Evolutionary conservation across 2,113 vertebrate genomes (phyloP).

Genomic region (Hemibagrus wyckioides): DNA sequence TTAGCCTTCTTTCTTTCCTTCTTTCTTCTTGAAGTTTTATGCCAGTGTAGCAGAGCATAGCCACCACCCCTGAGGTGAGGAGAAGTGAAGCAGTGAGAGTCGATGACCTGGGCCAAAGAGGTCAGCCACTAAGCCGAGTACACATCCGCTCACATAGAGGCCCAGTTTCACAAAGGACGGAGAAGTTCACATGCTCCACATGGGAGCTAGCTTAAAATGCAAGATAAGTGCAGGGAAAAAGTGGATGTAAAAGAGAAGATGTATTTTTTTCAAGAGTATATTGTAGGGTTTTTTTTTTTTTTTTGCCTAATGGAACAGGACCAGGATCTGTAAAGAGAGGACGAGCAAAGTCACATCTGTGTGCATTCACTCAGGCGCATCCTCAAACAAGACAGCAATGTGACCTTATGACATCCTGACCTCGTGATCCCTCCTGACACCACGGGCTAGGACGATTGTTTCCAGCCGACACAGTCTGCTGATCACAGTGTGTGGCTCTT

Average conservation of each 20-base stretch:
- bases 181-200: not conserved
- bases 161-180: slow-evolving; percentile 9
- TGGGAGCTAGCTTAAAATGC: not conserved
- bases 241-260: not conserved
- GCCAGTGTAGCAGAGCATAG: slow-evolving; percentile 42
- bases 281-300: not conserved
- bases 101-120: slow-evolving; percentile 66
- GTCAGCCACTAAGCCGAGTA: slow-evolving; percentile 62
- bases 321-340: not conserved
- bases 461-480: slow-evolving; percentile 23
- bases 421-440: slow-evolving; percentile 9
- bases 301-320: not conserved
- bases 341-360: slow-evolving; percentile 9
- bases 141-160: slow-evolving; percentile 55
- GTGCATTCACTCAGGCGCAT: slow-evolving; percentile 19
- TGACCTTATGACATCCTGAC: slow-evolving; percentile 38
- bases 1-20: slow-evolving; percentile 5
- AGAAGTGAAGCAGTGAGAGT: slow-evolving; percentile 50
- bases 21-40: slow-evolving; percentile 26
- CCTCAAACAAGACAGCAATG: slow-evolving; percentile 16
- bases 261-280: too few relatives aligned
- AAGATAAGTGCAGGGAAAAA: slow-evolving; percentile 2
- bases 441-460: slow-evolving; percentile 9
- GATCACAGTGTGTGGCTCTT: slow-evolving; percentile 40
- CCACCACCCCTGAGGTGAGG: slow-evolving; percentile 34